Base-by-base conservation (phyloP, 37 sponge, comb jelly and placozoan genomes). In the Sycon ciliatum region DNA sequence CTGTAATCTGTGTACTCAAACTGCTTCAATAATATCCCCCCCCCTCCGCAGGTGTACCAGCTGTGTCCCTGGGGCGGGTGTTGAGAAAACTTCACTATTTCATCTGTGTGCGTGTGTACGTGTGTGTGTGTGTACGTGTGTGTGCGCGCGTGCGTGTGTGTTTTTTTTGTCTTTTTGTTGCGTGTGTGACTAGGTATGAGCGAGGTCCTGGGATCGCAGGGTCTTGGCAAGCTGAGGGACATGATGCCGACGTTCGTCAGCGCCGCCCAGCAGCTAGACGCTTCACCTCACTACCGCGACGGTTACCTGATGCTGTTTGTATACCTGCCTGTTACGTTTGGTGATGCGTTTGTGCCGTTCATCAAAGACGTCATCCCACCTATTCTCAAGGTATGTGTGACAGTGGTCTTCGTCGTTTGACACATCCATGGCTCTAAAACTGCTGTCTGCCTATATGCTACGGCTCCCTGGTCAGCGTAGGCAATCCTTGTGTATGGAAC, bases 231-330 rank as follows among this genome's bases (percentile, higher is more conserved):
- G 1, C 74, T 98, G 54, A 36, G 53, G 22, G 58, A 81, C 16
- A 66, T 86, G 34, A 84, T 98, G 91, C 90, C 90, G 0, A 74
- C 73, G 36, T 85, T 98, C 54, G 75, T 98, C 2, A 66, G 22
- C n/a, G 63, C 76, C 27, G 67, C 76, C 18, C 80, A 83, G 62
- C 68, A 84, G 54, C 22, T 33, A 16, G 58, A 39, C 9, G 53
- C 71, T 18, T 81, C 86, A 1, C 78, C 99, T 5, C 83, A 93
- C 54, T 61, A 84, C 9, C 76, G 99, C 1, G 99, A 98, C 40
- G 99, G 99, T 20, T 98, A 87, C 72, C 71, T 98, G 67, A 79
- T 85, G 85, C 65, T 93, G 68, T 98, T 98, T 71, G 71, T 93
- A 11, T 98, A 89, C 67, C 77, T 98, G 11, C 99, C 99, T 3